Percentiles rank a stretch among this genome's conserved stretches.
Conservation (phyloP, 2,888 invertebrate genomes). For the Perizoma flavofasciatum region DNA sequence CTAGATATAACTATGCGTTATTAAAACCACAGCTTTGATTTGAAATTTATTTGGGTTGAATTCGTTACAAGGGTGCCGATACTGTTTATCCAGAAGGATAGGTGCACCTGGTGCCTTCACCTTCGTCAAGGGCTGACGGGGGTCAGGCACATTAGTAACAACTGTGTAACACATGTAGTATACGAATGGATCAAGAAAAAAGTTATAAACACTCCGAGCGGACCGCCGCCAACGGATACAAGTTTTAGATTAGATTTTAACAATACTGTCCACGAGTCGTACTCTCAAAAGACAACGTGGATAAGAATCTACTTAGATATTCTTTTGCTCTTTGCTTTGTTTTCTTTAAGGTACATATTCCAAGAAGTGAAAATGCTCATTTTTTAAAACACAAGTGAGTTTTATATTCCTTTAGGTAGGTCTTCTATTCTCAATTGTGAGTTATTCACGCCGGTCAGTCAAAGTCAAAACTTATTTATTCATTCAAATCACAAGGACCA, state of each 20-base stretch:
- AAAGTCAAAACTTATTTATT: no score
- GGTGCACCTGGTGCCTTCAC: conserved; percentile 60
- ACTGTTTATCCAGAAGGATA: conserved; percentile 52
- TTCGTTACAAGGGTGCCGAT: conserved; percentile 60
- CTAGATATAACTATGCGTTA: neutral
- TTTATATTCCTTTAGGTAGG: no score
- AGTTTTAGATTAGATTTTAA: conserved; percentile 40
- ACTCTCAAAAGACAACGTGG: neutral
- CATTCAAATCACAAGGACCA: no score
- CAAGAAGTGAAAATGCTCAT: neutral
- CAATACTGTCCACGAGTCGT: conserved; percentile 14
- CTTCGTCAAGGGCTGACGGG: conserved; percentile 67
- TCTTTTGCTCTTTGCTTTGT: neutral
- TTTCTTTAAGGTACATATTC: neutral
- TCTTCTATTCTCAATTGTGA: no score
- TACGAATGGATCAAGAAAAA: conserved; percentile 41
- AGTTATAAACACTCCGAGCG: conserved; percentile 36
- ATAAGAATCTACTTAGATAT: neutral
- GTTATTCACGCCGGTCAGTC: no score
- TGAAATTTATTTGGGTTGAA: conserved; percentile 56
- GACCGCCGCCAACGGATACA: conserved; percentile 18
- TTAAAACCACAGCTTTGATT: conserved; percentile 45
- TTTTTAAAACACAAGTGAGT: no score
- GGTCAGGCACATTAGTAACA: conserved; percentile 68
- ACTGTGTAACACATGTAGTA: conserved; percentile 62